These are phyloP conservation scores for Agonopterix arenella DNA, from an alignment of 2,888 invertebrate species.

Conservation along the genomic window DNA sequence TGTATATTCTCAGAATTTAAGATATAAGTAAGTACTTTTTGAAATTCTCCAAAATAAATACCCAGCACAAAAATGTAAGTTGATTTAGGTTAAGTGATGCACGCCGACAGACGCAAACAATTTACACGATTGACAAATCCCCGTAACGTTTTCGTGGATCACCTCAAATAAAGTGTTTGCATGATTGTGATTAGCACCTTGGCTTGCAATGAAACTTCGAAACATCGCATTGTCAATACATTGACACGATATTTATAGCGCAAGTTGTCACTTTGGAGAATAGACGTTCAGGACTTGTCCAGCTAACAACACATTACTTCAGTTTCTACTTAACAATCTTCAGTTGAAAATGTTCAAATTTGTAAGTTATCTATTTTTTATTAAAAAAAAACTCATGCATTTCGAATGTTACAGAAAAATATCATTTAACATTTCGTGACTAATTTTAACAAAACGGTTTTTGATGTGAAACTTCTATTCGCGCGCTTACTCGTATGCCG, in stretches of 20 bases:
- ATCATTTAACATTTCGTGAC: no score
- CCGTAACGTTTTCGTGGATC: constrained; percentile 63
- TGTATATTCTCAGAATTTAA: no score
- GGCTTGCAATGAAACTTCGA: constrained; percentile 62
- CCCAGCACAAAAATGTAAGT: neutral
- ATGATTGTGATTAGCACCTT: constrained; percentile 72
- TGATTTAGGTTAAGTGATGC: constrained; percentile 46
- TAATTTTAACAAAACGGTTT: no score
- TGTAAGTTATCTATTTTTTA: constrained; percentile 37
- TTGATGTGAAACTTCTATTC: no score
- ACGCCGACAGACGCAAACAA: constrained; percentile 40
- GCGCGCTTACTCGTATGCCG: no score
- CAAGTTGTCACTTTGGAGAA: constrained; percentile 37
- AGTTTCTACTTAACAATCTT: constrained; percentile 10
- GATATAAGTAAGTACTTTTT: neutral
- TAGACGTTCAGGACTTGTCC: constrained; percentile 56
- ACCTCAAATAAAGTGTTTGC: constrained; percentile 69
- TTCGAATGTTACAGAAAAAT: no score
- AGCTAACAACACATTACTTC: constrained; percentile 37
- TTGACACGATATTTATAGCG: constrained; percentile 64
- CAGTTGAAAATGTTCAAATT: constrained; percentile 59
- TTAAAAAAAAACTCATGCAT: no score
- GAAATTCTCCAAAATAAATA: neutral
- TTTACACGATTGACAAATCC: constrained; percentile 68
- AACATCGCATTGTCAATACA: constrained; percentile 60